Evolutionary conservation across 2,113 vertebrate genomes (phyloP).

Genomic region (Symphodus melops): DNA sequence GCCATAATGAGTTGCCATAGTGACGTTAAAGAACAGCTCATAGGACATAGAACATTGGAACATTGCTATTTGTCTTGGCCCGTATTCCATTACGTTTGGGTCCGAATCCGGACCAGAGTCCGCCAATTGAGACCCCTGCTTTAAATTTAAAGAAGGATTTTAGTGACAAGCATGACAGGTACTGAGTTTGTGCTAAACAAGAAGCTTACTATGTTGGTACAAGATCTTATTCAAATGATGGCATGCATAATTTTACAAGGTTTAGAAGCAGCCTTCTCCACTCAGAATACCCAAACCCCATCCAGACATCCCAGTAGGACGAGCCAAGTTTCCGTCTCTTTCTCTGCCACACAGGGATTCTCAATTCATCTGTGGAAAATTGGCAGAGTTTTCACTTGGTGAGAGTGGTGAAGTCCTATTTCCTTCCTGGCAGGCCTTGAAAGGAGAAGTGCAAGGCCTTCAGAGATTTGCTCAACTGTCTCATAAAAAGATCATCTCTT

Average conservation of each 20-base stretch:
- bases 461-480: slow-evolving; percentile 38
- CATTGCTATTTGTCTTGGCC: no score
- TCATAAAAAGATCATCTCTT: slow-evolving; percentile 18
- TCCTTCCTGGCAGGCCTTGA: slow-evolving; percentile 31
- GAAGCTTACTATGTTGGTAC: background rate
- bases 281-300: background rate
- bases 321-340: slow-evolving; percentile 33
- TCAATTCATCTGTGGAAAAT: slow-evolving; percentile 35
- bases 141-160: background rate
- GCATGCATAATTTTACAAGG: slow-evolving; percentile 6
- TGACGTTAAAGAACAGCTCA: no score
- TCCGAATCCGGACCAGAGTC: no score
- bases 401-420: slow-evolving; percentile 9
- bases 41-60: no score
- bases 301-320: slow-evolving; percentile 5
- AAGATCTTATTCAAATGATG: background rate
- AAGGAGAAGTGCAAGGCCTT: slow-evolving; percentile 29
- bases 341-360: slow-evolving; percentile 31
- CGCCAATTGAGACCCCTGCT: no score
- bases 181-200: background rate
- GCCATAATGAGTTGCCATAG: no score
- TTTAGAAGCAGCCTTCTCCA: slow-evolving; percentile 9
- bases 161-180: background rate
- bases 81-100: no score
- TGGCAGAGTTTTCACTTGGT: slow-evolving; percentile 25